Percentiles rank a stretch among this genome's conserved stretches.
Conservation (phyloP, 2,888 invertebrate genomes). For the Plagodis dolabraria region DNA sequence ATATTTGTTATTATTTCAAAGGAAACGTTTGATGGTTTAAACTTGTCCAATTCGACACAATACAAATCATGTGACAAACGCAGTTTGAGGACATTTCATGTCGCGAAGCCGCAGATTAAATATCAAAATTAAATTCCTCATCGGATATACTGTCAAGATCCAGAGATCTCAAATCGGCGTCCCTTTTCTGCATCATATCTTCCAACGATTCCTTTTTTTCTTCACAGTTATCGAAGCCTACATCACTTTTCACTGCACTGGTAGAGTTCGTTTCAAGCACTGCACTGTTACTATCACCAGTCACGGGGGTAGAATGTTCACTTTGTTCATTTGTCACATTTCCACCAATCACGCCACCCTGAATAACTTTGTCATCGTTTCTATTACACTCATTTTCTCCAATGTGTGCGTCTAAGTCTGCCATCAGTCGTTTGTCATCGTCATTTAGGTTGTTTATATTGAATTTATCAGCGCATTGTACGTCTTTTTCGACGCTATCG, state of each 20-base stretch:
- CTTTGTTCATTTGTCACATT: conserved; percentile 5
- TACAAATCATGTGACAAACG: too few species aligned
- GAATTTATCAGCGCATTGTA: conserved; percentile 26
- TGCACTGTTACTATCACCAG: conserved; percentile 1
- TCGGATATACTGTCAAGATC: conserved; percentile 52
- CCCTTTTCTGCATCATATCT: conserved; percentile 21
- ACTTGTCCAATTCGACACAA: too few species aligned
- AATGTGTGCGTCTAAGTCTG: conserved; percentile 49
- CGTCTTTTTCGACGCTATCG: not conserved
- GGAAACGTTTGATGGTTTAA: too few species aligned
- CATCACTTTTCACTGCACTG: not conserved
- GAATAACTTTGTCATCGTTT: not conserved
- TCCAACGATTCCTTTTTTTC: conserved; percentile 8
- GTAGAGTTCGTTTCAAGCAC: not conserved
- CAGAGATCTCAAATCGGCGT: conserved; percentile 32
- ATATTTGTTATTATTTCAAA: too few species aligned
- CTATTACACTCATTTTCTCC: conserved; percentile 34
- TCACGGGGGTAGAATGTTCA: conserved; percentile 4
- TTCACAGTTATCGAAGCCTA: conserved; percentile 14
- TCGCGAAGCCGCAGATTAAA: not conserved
- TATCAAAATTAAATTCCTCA: conserved; percentile 49
- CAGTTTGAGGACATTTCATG: too few species aligned
- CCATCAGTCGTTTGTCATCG: conserved; percentile 52
- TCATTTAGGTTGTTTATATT: conserved; percentile 45
- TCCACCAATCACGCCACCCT: conserved; percentile 17